Percentiles rank a stretch among this genome's conserved stretches.
Conservation (phyloP, 2,888 invertebrate genomes). For the Hermaeophaga mercurialis region DNA sequence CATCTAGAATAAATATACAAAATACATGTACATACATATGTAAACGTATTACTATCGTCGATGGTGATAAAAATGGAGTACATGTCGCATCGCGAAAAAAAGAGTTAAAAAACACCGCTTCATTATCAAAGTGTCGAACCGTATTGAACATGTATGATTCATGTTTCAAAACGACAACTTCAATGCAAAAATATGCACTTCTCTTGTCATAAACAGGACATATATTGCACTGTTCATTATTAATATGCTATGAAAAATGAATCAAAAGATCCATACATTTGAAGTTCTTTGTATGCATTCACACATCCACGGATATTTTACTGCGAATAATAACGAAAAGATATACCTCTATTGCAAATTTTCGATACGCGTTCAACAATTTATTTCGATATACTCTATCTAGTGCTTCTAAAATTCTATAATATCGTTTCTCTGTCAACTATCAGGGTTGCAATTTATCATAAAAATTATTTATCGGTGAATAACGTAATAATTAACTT, state of each 20-base stretch:
- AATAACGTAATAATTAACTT: too few species aligned
- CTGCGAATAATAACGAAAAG: conserved; percentile 26
- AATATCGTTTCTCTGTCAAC: too few species aligned
- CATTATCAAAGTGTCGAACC: conserved; percentile 58
- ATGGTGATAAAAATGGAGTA: conserved; percentile 53
- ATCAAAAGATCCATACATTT: conserved; percentile 50
- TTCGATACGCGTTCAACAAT: conserved; percentile 7
- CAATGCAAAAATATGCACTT: conserved; percentile 59
- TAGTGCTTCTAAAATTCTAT: background rate
- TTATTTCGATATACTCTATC: background rate
- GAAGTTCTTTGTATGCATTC: conserved; percentile 32
- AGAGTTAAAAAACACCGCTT: conserved; percentile 50
- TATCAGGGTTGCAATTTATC: too few species aligned
- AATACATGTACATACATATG: conserved; percentile 49
- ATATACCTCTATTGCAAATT: conserved; percentile 14
- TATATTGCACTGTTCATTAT: conserved; percentile 57
- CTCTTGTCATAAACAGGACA: conserved; percentile 57
- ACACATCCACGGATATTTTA: conserved; percentile 25
- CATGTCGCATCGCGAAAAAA: conserved; percentile 43
- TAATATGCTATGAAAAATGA: conserved; percentile 58
- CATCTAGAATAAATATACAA: conserved; percentile 45
- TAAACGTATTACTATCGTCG: conserved; percentile 50
- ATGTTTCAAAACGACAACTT: conserved; percentile 57
- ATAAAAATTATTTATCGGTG: too few species aligned
- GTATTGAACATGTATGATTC: conserved; percentile 58